Evolutionary conservation across 2,797 vertebrate species (phyloP).

Genomic region (Lycodopsis pacificus): DNA sequence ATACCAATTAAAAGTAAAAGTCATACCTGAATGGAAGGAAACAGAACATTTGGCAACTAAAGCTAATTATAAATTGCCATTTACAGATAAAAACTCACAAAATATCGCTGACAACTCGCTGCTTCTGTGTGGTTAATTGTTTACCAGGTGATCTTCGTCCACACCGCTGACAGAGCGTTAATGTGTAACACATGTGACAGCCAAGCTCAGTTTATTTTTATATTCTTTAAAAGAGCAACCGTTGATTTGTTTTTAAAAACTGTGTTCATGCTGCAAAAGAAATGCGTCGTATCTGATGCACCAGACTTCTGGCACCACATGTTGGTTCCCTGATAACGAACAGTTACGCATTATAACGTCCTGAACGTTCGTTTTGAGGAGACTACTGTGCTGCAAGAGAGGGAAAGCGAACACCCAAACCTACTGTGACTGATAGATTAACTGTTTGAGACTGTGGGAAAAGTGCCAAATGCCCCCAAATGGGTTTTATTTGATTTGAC

Average conservation of each 20-base stretch:
- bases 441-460: not conserved
- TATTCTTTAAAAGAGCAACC: not conserved
- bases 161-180: not conserved
- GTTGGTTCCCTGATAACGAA: constrained; percentile 52
- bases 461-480: no score
- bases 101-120: not conserved
- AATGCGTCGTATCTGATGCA: constrained; percentile 14
- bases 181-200: not conserved
- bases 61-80: not conserved
- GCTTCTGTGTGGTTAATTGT: constrained; percentile 41
- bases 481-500: not conserved
- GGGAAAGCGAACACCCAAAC: not conserved
- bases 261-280: not conserved
- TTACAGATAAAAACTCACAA: not conserved
- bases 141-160: constrained; percentile 19
- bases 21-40: not conserved
- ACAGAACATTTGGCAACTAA: not conserved
- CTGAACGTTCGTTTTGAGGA: constrained; percentile 10
- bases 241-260: not conserved
- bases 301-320: constrained; percentile 42
- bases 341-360: not conserved
- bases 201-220: not conserved
- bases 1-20: not conserved
- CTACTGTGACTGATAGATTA: not conserved
- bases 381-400: not conserved